Base-by-base conservation (phyloP, 2,888 invertebrate genomes). In the Anaspis maculata region DNA sequence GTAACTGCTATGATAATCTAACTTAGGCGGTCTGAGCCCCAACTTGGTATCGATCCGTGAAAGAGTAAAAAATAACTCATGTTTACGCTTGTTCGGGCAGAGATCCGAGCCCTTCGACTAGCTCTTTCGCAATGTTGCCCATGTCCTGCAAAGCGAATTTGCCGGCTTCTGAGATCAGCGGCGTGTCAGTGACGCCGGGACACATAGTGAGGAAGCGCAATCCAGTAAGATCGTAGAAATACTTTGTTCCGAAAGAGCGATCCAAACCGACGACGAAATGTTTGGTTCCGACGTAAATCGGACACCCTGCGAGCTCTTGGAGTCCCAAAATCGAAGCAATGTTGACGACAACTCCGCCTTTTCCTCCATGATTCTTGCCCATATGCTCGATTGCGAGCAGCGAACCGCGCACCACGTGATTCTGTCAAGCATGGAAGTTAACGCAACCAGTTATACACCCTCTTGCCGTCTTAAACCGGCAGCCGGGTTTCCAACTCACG, bases 321-420 rank as follows among this genome's bases (percentile, higher is more conserved):
- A 70, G 67, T 2, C 79, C 79, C 34, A 74, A 68, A 24, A 76
- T 71, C 1, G 79, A 78, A 1, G 78, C 71, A 13, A 79, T 63
- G 52, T 83, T 82, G n/a, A 81, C 69, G 29, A 83, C 73, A 1
- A 74, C 71, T 2, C 80, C 81, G 9, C 81, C 80, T 21, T 62
- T 62, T 0, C 75, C 75, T 0, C 72, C 72, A 38, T 68, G 70
- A 45, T 76, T 72, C 38, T 66, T 72, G 15, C 75, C 69, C 70
- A 78, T 71, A 48, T 72, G 68, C 33, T 76, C 66, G 53, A 74
- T 66, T 27, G 70, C 77, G 21, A 75, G 64, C n/a, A 72, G 45
- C 0, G 69, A 68, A 46, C 72, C 69, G 33, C 64, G 53, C 4
- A 69, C 64, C 1, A 69, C 62, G 13, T 33, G 33, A 23, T 30